Evolutionary conservation across 2,888 invertebrate species (phyloP), one percentile per base, ranked within the genome.

Genomic region (Siphonodentalium dalli): DNA sequence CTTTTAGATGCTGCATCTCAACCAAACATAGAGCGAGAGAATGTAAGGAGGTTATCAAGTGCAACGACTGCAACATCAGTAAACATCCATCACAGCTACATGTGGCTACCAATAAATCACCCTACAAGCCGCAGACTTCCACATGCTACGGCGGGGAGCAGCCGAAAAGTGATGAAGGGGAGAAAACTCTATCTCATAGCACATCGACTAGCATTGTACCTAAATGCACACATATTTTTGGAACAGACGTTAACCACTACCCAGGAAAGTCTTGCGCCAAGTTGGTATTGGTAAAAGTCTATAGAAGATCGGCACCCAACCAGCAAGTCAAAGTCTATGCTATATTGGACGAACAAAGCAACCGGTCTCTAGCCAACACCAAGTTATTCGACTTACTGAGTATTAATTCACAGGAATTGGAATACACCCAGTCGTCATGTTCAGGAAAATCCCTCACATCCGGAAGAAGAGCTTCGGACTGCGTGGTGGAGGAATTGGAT

Each of bases 261-360:
- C 21, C 18, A 2, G 49, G 42, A 29, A 54, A 50, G 27, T 54
- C 46, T 2, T 58, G 54, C 34, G 45, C 46, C 2, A 58, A 54
- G 31, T 26, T 27, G 2, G 2, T 48, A 21, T 31, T 47, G 9
- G 40, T 43, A 9, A 53, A 44, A n/a, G 28, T 57, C n/a, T 57
- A 37, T 33, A 33, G 29, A 9, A n/a, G 27, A 15, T 45, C 15
- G 1, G 15, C 26, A 11, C 58, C 49, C 7, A 37, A 54, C 9
- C 9, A 54, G 3, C n/a, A 5, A 13, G 28, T 44, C 4, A 48
- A 21, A 28, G 26, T 24, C 2, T 56, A 56, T 33, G 53, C 56
- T 9, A 42, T 59, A 11, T 3, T 59, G 5, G 52, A 59, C 35
- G 53, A 59, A 4, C 59, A 59, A 24, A 59, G 52, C 39, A 56